Evolutionary conservation across 2,888 invertebrate species (phyloP), one percentile per base, ranked within the genome.

Genomic region (Acleris laterana): DNA sequence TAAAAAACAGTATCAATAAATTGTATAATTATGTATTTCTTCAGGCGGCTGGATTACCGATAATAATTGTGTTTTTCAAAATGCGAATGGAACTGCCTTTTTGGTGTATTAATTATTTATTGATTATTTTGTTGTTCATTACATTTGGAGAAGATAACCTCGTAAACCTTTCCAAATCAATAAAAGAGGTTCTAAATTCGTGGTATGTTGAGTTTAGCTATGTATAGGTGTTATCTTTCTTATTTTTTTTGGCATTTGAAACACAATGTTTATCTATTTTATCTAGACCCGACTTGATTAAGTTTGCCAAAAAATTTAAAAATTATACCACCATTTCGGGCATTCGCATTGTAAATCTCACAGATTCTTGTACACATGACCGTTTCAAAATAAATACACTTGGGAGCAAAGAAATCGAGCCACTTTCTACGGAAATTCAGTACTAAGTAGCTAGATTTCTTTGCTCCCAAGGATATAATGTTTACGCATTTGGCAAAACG

Each of bases 41-140:
- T 70, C 71, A 69, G 71, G 71, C 77, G 74, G 74, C 76, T 77
- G 74, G 70, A 74, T 72, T 63, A 69, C 72, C 75, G 72, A 73
- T 71, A 32, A 66, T 25, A 58, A 62, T 59, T 59, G 63, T 68
- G 65, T 65, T 67, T 65, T 55, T 57, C 52, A 49, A 60, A 56
- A 61, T 57, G 51, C 51, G 56, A 57, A 56, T 66, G 61, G 50
- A 19, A 51, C 50, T 57, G 17, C 46, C 55, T 62, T 1, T 64
- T 48, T 61, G 50, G 57, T 62, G 70, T 64, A 69, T 62, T 68
- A 68, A 56, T 70, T 62, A 69, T 61, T 68, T 70, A 61, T 46
- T 56, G 20, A 38, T 42, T 17, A 38, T 38, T n/a, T 22, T 22
- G n/a, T 46, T 52, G 20, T 63, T 58, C 51, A 28, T 16, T 58